phyloP scores from a whole-genome alignment of 2,797 vertebrate genomes.

The Hydrolagus colliei region DNA sequence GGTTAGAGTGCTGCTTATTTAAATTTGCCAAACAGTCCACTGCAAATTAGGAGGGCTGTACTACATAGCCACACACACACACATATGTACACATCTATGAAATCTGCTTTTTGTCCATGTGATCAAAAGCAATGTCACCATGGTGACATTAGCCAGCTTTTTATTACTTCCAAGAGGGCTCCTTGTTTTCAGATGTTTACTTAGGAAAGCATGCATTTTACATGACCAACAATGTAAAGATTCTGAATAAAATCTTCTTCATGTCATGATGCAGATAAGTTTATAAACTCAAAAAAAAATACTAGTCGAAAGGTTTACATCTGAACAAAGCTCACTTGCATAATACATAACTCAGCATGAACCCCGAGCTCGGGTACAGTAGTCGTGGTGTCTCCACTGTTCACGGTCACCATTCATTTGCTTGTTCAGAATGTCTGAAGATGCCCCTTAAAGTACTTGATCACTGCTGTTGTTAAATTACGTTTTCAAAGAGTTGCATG shows the following conservation, averaged over 20 bases:
- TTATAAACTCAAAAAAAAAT: slow-evolving; percentile 41
- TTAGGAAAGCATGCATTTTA: slow-evolving; percentile 26
- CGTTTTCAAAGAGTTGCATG: slow-evolving; percentile 99
- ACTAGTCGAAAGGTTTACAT: slow-evolving; percentile 44
- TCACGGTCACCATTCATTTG: slow-evolving; percentile 46
- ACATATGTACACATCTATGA: neutral
- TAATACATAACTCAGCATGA: slow-evolving; percentile 59
- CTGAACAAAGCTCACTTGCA: slow-evolving; percentile 59
- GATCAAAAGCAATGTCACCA: neutral
- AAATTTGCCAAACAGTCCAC: slow-evolving; percentile 19
- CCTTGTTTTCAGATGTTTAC: neutral
- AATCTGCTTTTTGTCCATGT: neutral
- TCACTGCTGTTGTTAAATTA: slow-evolving; percentile 72
- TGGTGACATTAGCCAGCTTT: neutral
- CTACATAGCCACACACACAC: neutral
- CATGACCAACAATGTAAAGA: neutral
- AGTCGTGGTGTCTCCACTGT: slow-evolving; percentile 50
- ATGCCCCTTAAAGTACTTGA: slow-evolving; percentile 48
- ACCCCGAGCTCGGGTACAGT: slow-evolving; percentile 61
- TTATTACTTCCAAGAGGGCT: neutral
- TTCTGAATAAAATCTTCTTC: neutral
- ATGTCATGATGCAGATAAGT: slow-evolving; percentile 39
- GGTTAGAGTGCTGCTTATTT: neutral
- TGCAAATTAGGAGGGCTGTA: slow-evolving; percentile 4
- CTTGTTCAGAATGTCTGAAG: slow-evolving; percentile 53